These are phyloP conservation scores for Drosophila arawakana DNA, from an alignment of 1,140 invertebrate genomes.

Conservation along the genomic window DNA sequence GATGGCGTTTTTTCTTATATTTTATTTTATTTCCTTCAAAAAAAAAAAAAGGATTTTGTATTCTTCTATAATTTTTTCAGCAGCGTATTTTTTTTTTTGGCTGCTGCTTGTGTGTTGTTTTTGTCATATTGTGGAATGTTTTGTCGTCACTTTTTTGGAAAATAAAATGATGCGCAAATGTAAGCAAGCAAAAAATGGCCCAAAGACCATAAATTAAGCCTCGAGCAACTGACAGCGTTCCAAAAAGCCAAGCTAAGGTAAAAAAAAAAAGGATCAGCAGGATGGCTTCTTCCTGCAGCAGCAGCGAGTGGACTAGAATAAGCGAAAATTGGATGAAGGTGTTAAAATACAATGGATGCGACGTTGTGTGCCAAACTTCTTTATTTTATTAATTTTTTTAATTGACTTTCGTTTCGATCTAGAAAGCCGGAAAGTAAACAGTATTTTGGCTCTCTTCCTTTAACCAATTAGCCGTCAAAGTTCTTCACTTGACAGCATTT, in stretches of 20 bases:
- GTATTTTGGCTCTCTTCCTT: conserved; percentile 3
- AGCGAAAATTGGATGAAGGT: conserved; percentile 83
- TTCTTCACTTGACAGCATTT: conserved; percentile 22
- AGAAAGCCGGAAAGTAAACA: conserved; percentile 44
- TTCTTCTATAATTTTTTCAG: conserved; percentile 26
- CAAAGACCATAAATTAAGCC: conserved; percentile 83
- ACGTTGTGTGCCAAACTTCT: not conserved
- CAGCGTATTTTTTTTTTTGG: conserved; percentile 47
- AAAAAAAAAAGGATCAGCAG: conserved; percentile 63
- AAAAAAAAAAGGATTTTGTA: conserved; percentile 13
- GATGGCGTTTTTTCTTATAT: conserved; percentile 63
- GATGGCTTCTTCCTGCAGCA: conserved; percentile 39
- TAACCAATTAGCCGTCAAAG: conserved; percentile 68
- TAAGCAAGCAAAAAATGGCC: conserved; percentile 47
- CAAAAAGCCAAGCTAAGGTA: conserved; percentile 22
- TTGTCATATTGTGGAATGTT: conserved; percentile 84
- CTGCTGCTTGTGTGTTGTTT: conserved; percentile 45
- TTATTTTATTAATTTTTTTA: not conserved
- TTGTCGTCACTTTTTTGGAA: conserved; percentile 81
- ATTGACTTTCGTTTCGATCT: conserved; percentile 27
- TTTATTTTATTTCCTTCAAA: not conserved
- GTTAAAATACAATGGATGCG: conserved; percentile 75
- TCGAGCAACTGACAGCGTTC: conserved; percentile 58
- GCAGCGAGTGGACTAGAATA: conserved; percentile 29
- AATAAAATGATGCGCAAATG: conserved; percentile 62